Percentiles rank a stretch among this genome's conserved stretches.
phyloP scores from a whole-genome alignment of 2,888 invertebrate genomes.

The Cerastis leucographa region DNA sequence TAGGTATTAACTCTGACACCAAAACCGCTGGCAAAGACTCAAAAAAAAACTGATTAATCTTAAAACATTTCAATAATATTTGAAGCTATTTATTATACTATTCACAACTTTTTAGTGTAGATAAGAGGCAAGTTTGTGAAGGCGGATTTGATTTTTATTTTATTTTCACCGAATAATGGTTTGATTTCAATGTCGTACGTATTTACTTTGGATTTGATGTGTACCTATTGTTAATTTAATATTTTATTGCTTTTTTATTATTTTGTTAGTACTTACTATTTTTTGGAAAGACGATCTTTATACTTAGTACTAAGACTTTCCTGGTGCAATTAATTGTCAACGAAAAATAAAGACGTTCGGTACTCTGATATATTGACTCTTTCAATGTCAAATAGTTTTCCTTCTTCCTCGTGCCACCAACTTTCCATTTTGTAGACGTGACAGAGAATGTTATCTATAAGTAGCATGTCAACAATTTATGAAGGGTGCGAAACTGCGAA shows the following conservation, averaged over 20 bases:
- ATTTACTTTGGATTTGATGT: neutral
- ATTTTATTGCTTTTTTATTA: neutral
- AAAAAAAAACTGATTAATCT: too few species aligned
- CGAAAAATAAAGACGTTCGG: neutral
- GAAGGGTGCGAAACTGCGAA: neutral
- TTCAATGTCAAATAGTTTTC: neutral
- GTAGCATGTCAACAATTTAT: neutral
- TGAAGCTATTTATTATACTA: too few species aligned
- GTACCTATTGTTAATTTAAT: too few species aligned
- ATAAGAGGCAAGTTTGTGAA: too few species aligned
- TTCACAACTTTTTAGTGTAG: too few species aligned
- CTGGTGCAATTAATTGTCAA: neutral
- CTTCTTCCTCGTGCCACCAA: too few species aligned
- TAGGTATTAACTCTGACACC: too few species aligned
- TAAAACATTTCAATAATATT: too few species aligned
- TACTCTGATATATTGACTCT: neutral
- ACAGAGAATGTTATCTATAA: neutral
- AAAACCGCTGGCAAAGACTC: too few species aligned
- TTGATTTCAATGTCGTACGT: neutral
- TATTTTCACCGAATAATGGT: neutral
- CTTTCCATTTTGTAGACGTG: neutral
- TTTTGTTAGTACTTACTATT: neutral
- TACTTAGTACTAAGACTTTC: neutral
- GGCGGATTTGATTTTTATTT: too few species aligned
- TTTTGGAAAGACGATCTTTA: neutral